These are phyloP conservation scores for Chaetogeoica ovagalla DNA, from an alignment of 2,888 invertebrate genomes.

Conservation along the genomic window DNA sequence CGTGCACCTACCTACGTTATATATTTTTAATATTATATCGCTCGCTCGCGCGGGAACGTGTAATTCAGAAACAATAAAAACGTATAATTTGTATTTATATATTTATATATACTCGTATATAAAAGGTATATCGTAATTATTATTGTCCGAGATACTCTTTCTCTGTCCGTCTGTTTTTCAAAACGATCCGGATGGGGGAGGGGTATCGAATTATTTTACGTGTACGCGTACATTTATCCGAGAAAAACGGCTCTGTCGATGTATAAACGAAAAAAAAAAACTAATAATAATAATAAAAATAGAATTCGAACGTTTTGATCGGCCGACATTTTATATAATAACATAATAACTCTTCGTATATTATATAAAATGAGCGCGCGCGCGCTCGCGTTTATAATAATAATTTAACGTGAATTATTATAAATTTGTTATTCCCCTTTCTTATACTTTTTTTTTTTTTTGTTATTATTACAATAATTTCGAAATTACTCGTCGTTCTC, in stretches of 20 bases:
- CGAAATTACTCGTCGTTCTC: conserved; percentile 11
- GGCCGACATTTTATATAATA: conserved; percentile 37
- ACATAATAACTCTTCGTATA: conserved; percentile 38
- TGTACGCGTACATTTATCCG: conserved; percentile 3
- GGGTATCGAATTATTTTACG: conserved; percentile 34
- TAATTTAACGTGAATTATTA: conserved; percentile 36
- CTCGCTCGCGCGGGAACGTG: not conserved
- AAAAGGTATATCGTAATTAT: conserved; percentile 24
- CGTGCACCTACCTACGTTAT: not conserved
- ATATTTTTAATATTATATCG: conserved; percentile 17
- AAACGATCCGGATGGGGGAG: conserved; percentile 37
- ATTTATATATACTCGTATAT: too few relatives aligned
- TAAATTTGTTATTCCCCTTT: conserved; percentile 18
- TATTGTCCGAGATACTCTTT: conserved; percentile 19
- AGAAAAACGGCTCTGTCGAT: conserved; percentile 25
- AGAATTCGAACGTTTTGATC: conserved; percentile 19
- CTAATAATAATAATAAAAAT: conserved; percentile 2
- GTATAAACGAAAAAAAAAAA: conserved; percentile 16
- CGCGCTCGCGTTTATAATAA: not conserved
- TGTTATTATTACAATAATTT: conserved; percentile 25
- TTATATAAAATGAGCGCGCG: too few relatives aligned
- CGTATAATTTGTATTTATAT: conserved; percentile 40
- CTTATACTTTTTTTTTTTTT: not conserved
- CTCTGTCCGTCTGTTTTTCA: not conserved
- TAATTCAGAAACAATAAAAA: conserved; percentile 50